Evolutionary conservation across 2,888 invertebrate species (phyloP), one percentile per base, ranked within the genome.

Genomic region (Mesochorus sp.): DNA sequence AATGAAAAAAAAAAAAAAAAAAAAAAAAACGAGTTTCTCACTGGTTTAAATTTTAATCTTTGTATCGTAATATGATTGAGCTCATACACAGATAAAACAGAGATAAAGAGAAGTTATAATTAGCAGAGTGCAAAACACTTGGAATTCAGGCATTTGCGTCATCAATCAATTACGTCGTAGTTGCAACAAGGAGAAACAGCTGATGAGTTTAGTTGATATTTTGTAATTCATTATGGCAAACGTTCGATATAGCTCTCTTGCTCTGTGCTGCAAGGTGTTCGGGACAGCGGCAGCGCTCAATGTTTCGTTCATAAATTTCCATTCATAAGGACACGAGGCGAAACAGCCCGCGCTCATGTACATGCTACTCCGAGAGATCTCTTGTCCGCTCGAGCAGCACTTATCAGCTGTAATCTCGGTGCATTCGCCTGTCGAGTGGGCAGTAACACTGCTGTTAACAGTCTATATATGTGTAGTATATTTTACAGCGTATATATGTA

Each of bases 391-490:
- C 62, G 76, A 84, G 83, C 59, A 34, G 59, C 83, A 81, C 83
- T 87, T 88, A 88, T 88, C 87, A 82, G 79, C 77, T 79, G 83
- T 86, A 86, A 87, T 88, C 85, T 86, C 83, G 59, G 82, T 83
- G 83, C 83, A 85, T 83, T 86, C 83, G 85, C 83, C 80, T 72
- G 80, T 51, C 78, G 84, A 81, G 85, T 83, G 57, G 79, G 59
- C 62, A 53, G 61, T 47, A 62, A 62, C 12, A 47, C 31, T 61
- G 51, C 19, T 19, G 57, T 44, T 59, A 49, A n/a, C 47, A 42
- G 8, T 37, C 12, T 31, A 8, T 31, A n/a, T 8, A 37, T 37
- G 8, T 37, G 8, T 2, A 2, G 37, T 37, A 31, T 62, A 31
- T 47, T 26, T 64, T 24, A 26, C 10, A 21, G 49, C 49, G 8